Base-by-base conservation (phyloP, 2,888 invertebrate genomes). In the Brachyptera putata region DNA sequence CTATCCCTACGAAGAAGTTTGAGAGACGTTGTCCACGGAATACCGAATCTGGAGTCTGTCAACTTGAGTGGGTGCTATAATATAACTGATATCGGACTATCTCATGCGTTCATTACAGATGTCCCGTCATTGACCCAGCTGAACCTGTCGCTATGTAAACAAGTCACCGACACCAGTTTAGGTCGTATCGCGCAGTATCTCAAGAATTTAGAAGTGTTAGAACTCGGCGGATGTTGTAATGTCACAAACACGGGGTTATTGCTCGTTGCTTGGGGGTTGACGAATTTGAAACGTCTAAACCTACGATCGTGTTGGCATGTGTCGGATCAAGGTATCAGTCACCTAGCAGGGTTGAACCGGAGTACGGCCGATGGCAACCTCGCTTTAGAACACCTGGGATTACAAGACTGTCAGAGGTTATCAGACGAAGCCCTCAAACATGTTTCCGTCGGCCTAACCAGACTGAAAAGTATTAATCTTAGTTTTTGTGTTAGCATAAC, bases 401-500 rank as follows among this genome's bases (percentile, higher is more conserved):
- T 95, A 64, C 95, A 96, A 79, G 96, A 96, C 79, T 96, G 95
- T 77, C 95, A 95, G 77, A 85, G 94, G 71, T 78, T 96, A 63
- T 91, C 92, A 63, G 96, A 96, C 76, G 93, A 94, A 71, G 89
- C 93, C 7, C 79, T 96, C 65, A 87, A 86, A 69, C 89, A 93
- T 75, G 85, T 92, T 63, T 87, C 92, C 65, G 81, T 84, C 64
- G 93, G 93, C 66, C 81, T 96, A 70, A 84, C 85, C 64, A 82
- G 84, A 67, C 81, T 96, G 57, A 88, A 88, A 74, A 87, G 87
- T 65, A 87, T 96, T 69, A 96, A 96, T 75, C 81, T 96, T 41
- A 93, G 93, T 68, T 96, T 96, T 75, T 96, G 95, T 77, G 90
- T 93, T 11, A 91, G 91, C 68, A 89, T 96, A 64, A 94, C 94